A percentile compares a stretch with the other conserved stretches of the same genome.
Conservation (phyloP, 2,113 vertebrate species). For the human (Homo sapiens) region GRCh38 chr4:77585501-77586000, state of each 20-base stretch:
- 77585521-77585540: background rate
- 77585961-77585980: background rate
- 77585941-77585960: background rate
- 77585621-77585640: background rate
- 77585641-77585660: background rate
- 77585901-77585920: background rate
- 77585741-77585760: background rate
- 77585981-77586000: background rate
- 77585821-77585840: background rate
- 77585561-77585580: background rate
- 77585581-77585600: background rate
- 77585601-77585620: background rate
- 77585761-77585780: background rate
- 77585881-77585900: no score
- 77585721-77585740: background rate
- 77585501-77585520: no score
- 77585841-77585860: background rate
- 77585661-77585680: background rate
- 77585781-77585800: background rate
- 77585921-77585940: background rate
- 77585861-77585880: background rate
- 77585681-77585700: background rate
- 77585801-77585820: background rate
- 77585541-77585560: background rate
- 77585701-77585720: slow-evolving; percentile 9